Base-by-base conservation (phyloP, 2,888 invertebrate genomes). In the Lysandra bellargus region DNA sequence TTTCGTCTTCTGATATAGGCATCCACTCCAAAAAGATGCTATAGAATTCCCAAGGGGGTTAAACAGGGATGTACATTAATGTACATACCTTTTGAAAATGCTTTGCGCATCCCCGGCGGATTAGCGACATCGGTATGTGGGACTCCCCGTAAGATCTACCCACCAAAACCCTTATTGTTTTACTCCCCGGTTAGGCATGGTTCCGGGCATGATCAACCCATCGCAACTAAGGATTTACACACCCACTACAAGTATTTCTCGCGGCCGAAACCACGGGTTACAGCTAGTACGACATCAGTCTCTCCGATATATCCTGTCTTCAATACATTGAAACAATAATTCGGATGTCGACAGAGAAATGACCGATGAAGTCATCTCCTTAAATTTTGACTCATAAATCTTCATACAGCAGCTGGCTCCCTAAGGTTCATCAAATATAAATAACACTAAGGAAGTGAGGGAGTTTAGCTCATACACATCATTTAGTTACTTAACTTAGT, bases 281-380 rank as follows among this genome's bases (percentile, higher is more conserved):
- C 6, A 9, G 44, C 44, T 37, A 14, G 14, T 14, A 14, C 14
- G 4, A 14, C 3, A 57, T 57, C 17, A 57, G 57, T 57, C 17
- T 17, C 17, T 57, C 17, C 57, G 14, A 14, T 57, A 17, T 57
- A 17, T 57, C 57, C 57, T 57, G 57, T 57, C 57, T 69, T 33
- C 23, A 33, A 9, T 69, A 33, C 33, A 69, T 33, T 33, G 69
- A 69, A 69, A 14, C 33, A 69, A 6, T 23, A 64, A 64, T 69
- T 33, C 14, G 33, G 69, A 69, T 33, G 69, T 33, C 14, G 69
- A 69, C 33, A 69, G 14, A 4, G 57, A 17, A 57, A 57, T 69
- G 69, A 5, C 4, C 64, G 33, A 61, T 69, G 33, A 69, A 33
- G 69, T 69, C 69, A 33, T 69, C 69, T 69, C 69, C 69, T 33